A percentile compares a stretch with the other conserved stretches of the same genome.
Evolutionary conservation across 2,113 vertebrate genomes (phyloP).

Genomic region (Dunckerocampus dactyliophorus): DNA sequence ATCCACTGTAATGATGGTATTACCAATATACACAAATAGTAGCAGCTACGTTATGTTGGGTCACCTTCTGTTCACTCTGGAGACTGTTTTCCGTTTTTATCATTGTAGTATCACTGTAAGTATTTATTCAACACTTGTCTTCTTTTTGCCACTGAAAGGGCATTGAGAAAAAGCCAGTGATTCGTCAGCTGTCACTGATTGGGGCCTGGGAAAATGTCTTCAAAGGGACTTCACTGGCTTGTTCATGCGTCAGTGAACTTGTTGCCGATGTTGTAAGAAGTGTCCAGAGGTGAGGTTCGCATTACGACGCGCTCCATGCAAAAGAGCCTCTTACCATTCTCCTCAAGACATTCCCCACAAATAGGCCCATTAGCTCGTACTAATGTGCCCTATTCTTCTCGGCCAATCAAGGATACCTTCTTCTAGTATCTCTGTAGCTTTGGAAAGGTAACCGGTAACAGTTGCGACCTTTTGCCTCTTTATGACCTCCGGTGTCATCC

Average conservation of each 20-base stretch:
- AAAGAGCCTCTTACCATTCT: conserved; percentile 28
- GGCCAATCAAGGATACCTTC: conserved; percentile 36
- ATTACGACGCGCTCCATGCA: conserved; percentile 56
- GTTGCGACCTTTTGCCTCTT: conserved; percentile 1
- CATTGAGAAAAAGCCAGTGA: background rate
- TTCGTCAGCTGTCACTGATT: background rate
- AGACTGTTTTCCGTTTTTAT: no score
- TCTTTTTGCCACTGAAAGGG: background rate
- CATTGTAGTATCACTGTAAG: no score
- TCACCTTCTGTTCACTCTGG: no score
- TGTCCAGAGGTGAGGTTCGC: conserved; percentile 63
- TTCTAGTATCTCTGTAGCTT: conserved; percentile 30
- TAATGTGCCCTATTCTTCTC: conserved; percentile 44
- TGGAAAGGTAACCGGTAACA: conserved; percentile 13
- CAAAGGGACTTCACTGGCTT: conserved; percentile 11
- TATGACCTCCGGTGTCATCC: conserved; percentile 30
- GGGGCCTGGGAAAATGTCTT: conserved; percentile 9
- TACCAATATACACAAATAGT: no score
- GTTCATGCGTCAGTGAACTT: conserved; percentile 76
- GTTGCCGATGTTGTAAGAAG: conserved; percentile 72
- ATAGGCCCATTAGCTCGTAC: conserved; percentile 54
- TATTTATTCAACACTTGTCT: background rate
- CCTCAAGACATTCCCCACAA: conserved; percentile 51
- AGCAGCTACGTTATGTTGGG: no score
- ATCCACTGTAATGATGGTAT: no score